These are phyloP conservation scores for Notarius quadriscutis DNA, from an alignment of 2,113 vertebrate genomes.

Conservation along the genomic window DNA sequence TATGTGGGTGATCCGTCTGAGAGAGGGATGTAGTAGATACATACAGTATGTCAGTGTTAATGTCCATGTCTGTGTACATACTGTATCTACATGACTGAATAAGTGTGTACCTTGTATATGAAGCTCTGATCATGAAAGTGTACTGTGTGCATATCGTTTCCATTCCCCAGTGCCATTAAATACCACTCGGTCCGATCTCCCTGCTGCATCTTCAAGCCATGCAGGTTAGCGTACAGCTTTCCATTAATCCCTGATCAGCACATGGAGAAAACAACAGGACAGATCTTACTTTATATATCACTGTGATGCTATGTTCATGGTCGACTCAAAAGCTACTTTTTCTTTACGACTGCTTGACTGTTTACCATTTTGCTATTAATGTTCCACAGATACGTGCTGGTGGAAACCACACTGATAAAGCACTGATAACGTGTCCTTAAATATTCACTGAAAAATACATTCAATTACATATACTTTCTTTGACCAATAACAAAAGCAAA, in stretches of 20 bases:
- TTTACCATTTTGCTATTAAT: not conserved
- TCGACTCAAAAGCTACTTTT: too few species aligned
- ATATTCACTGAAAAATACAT: not conserved
- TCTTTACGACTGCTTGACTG: not conserved
- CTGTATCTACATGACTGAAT: not conserved
- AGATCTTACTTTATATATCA: not conserved
- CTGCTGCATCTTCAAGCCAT: conserved; percentile 82
- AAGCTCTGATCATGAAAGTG: conserved; percentile 95
- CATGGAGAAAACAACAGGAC: not conserved
- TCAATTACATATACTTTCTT: not conserved
- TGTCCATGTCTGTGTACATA: too few species aligned
- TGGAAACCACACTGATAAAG: not conserved
- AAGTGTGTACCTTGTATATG: conserved; percentile 81
- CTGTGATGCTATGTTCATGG: not conserved
- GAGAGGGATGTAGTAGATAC: too few species aligned
- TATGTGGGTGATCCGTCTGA: too few species aligned
- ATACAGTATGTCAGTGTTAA: too few species aligned
- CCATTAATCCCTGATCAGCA: conserved; percentile 87
- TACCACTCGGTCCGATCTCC: conserved; percentile 90
- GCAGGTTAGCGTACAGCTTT: conserved; percentile 85
- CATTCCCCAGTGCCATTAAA: conserved; percentile 87
- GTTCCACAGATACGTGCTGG: not conserved
- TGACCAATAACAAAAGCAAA: not conserved
- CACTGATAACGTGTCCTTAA: not conserved
- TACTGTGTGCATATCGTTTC: conserved; percentile 90